Conservation (phyloP, 2,113 vertebrate species). For the Phrynosoma platyrhinos region DNA sequence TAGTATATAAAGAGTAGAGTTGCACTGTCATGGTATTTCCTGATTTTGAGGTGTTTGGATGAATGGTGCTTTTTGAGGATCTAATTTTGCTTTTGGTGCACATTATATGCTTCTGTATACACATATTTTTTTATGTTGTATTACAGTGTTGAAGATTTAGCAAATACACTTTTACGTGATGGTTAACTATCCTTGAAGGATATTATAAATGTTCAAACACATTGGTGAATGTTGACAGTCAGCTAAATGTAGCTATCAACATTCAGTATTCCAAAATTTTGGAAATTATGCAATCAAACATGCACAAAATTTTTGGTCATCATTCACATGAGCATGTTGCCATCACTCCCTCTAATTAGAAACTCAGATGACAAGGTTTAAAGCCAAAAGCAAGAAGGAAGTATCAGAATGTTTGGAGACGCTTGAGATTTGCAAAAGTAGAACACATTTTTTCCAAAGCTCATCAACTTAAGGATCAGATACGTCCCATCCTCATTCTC, state of each 20-base stretch:
- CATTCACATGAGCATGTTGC: too few species aligned
- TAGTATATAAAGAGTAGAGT: neutral
- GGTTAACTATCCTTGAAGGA: too few species aligned
- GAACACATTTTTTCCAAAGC: too few species aligned
- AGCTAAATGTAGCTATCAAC: neutral
- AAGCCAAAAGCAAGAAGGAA: too few species aligned
- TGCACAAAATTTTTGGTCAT: too few species aligned
- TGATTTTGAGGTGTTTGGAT: neutral
- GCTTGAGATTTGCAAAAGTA: too few species aligned
- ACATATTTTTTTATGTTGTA: neutral
- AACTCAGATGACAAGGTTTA: too few species aligned
- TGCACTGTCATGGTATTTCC: neutral
- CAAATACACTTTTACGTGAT: neutral
- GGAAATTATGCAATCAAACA: too few species aligned
- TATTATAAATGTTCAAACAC: neutral
- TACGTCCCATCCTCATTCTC: too few species aligned
- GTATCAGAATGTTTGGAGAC: too few species aligned
- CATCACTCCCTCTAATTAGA: too few species aligned
- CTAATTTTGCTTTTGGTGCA: neutral
- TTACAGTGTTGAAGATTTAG: neutral
- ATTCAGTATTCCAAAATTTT: neutral
- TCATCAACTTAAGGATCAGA: too few species aligned
- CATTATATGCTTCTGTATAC: neutral
- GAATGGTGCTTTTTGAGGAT: neutral
- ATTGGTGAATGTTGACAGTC: neutral